Evolutionary conservation across 2,113 vertebrate genomes (phyloP).

Genomic region (Cephalophus harveyi): DNA sequence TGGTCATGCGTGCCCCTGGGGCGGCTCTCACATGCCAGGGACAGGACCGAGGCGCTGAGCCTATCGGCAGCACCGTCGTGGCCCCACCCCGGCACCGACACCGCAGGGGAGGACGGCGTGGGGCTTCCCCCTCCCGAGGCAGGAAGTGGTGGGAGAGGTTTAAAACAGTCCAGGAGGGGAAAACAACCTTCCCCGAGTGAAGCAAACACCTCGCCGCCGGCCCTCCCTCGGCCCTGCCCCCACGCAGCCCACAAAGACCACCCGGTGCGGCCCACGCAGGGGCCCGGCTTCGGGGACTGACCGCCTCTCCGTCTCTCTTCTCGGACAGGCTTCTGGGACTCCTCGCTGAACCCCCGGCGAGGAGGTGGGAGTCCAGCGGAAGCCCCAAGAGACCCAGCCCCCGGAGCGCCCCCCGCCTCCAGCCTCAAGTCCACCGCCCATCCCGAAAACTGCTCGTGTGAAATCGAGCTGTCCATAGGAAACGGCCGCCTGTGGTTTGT

Average conservation of each 20-base stretch:
- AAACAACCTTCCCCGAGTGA: background rate
- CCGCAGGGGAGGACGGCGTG: background rate
- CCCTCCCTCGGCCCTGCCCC: background rate
- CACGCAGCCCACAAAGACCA: rapidly evolving
- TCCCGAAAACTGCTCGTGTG: slow-evolving; percentile 79
- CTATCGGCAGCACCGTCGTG: background rate
- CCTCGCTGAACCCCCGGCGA: slow-evolving; percentile 80
- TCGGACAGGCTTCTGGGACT: slow-evolving; percentile 92
- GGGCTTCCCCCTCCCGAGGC: slow-evolving; percentile 58
- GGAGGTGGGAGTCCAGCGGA: slow-evolving; percentile 3
- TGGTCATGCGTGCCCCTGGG: background rate
- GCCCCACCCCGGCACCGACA: background rate
- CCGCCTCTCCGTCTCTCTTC: background rate
- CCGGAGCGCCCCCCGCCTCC: slow-evolving; percentile 21
- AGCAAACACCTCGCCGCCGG: background rate
- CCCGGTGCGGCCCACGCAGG: background rate
- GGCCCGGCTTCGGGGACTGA: background rate
- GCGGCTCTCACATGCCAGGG: background rate
- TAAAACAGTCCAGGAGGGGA: background rate
- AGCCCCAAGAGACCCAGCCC: slow-evolving; percentile 43
- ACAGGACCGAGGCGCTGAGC: background rate
- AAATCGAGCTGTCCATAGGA: slow-evolving; percentile 84
- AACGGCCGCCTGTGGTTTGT: slow-evolving; percentile 88
- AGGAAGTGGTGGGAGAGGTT: slow-evolving; percentile 68
- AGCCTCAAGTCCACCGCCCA: slow-evolving; percentile 51